Conservation (phyloP, 1,140 invertebrate species). For the Lordiphosa mommai region DNA sequence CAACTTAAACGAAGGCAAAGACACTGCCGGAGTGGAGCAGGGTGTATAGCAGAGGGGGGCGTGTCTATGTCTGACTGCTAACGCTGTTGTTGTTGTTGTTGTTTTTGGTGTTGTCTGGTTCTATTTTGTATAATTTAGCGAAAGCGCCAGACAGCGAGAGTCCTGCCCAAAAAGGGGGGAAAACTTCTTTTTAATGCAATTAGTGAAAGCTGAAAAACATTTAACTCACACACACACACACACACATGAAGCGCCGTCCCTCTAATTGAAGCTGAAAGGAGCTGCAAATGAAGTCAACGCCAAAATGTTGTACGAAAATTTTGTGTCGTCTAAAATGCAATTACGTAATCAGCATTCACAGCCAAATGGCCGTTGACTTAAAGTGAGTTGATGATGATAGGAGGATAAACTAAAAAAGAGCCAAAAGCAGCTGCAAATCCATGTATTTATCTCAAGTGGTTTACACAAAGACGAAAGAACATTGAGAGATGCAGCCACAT, state of each 20-base stretch:
- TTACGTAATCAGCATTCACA: slow-evolving; percentile 72
- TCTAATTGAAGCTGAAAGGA: slow-evolving; percentile 72
- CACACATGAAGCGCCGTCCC: slow-evolving; percentile 5
- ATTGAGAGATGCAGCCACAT: slow-evolving; percentile 4
- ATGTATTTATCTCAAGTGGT: slow-evolving; percentile 65
- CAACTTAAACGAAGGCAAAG: slow-evolving; percentile 61
- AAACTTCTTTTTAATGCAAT: slow-evolving; percentile 70
- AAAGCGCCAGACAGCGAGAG: slow-evolving; percentile 38
- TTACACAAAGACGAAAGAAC: slow-evolving; percentile 36
- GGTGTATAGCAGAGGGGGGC: not conserved
- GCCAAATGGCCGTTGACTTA: slow-evolving; percentile 30
- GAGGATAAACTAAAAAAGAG: slow-evolving; percentile 6
- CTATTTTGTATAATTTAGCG: slow-evolving; percentile 68
- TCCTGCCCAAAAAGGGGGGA: slow-evolving; percentile 6
- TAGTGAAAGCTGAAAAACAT: slow-evolving; percentile 68
- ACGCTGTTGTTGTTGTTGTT: slow-evolving; percentile 7
- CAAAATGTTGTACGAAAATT: slow-evolving; percentile 71
- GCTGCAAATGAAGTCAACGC: slow-evolving; percentile 72
- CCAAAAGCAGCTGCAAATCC: slow-evolving; percentile 47
- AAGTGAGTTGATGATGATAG: slow-evolving; percentile 5
- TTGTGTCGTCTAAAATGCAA: slow-evolving; percentile 64
- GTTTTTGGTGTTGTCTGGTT: slow-evolving; percentile 22
- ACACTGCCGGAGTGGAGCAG: slow-evolving; percentile 19
- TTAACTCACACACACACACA: slow-evolving; percentile 43
- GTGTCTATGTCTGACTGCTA: slow-evolving; percentile 27